Conservation (phyloP, 1,140 invertebrate genomes). For the Pachypeltis micranthus region DNA sequence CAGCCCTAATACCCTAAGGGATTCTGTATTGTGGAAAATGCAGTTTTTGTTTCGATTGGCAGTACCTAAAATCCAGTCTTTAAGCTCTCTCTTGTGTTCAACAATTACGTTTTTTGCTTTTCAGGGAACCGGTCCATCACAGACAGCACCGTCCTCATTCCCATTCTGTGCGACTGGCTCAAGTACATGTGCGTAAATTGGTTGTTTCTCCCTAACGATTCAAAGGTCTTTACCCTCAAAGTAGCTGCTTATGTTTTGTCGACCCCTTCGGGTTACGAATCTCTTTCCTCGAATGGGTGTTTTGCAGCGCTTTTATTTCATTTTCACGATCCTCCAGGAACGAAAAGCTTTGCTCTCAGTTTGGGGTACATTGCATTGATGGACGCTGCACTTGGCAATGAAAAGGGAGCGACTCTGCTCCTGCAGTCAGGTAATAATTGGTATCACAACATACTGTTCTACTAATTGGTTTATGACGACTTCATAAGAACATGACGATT, state of each 20-base stretch:
- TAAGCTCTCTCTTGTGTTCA: neutral
- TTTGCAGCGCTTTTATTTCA: neutral
- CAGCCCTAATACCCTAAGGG: neutral
- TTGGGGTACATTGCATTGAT: neutral
- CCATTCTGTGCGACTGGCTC: neutral
- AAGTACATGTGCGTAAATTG: neutral
- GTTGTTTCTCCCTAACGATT: neutral
- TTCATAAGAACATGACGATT: neutral
- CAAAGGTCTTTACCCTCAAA: neutral
- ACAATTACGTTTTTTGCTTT: neutral
- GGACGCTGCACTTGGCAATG: neutral
- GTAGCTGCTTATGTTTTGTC: neutral
- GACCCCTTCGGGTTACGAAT: neutral
- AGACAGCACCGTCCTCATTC: neutral
- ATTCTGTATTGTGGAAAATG: neutral
- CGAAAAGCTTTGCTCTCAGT: neutral
- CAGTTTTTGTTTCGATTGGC: neutral
- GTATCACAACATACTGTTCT: neutral
- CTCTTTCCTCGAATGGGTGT: neutral
- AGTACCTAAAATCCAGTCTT: neutral
- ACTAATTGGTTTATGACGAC: neutral
- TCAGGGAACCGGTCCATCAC: neutral
- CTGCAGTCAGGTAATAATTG: neutral
- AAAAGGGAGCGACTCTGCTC: neutral
- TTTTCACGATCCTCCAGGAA: neutral